A percentile compares a stretch with the other conserved stretches of the same genome.
These are phyloP conservation scores for Hyperoodon ampullatus DNA, from an alignment of 2,113 vertebrate species.

Conservation along the genomic window DNA sequence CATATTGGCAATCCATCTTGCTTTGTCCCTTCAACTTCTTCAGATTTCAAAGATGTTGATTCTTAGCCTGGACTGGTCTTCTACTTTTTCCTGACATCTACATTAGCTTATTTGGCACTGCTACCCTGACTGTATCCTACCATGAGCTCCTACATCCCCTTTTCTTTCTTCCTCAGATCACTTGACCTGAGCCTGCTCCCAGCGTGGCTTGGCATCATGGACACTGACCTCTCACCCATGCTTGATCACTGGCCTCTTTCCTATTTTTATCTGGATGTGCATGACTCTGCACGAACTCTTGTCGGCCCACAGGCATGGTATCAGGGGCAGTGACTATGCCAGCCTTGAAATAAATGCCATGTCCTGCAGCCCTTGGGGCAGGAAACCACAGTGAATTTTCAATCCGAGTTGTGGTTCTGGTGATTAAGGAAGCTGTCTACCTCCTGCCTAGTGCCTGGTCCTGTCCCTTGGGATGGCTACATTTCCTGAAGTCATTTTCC, in stretches of 20 bases:
- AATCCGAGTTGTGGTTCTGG: neutral
- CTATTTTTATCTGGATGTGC: neutral
- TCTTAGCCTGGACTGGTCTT: neutral
- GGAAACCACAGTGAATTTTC: neutral
- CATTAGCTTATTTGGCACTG: neutral
- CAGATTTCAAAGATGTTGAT: neutral
- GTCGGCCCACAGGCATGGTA: neutral
- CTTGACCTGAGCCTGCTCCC: neutral
- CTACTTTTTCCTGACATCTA: neutral
- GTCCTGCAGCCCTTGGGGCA: neutral
- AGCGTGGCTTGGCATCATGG: neutral
- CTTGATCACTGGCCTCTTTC: neutral
- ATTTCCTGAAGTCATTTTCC: neutral
- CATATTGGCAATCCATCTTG: neutral
- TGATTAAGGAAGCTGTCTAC: neutral
- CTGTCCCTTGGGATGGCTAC: neutral
- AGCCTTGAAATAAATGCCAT: neutral
- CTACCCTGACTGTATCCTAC: neutral
- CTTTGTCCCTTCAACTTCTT: slow-evolving; percentile 2
- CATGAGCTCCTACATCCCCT: neutral
- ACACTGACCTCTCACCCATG: neutral
- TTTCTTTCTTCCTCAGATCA: neutral
- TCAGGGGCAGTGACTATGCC: neutral
- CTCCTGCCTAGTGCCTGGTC: neutral
- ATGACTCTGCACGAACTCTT: neutral